Conservation (phyloP, 2,888 invertebrate genomes). For the Cryptus viduatorius region DNA sequence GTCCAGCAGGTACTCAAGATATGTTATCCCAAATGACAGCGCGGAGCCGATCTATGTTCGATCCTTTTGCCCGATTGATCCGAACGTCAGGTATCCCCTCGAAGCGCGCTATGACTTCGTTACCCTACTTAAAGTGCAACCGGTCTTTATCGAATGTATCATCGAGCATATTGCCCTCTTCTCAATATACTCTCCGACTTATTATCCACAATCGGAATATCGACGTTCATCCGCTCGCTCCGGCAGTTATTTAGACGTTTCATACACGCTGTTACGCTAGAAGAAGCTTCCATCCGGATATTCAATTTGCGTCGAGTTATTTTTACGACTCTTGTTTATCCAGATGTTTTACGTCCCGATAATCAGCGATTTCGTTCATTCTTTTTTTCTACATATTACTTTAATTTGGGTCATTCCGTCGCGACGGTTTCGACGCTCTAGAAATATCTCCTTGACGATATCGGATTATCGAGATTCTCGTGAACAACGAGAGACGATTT, state of each 20-base stretch:
- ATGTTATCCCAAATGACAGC: slow-evolving; percentile 25
- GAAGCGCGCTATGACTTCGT: not conserved
- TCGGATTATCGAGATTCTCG: not conserved
- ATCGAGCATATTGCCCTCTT: not conserved
- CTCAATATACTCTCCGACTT: not conserved
- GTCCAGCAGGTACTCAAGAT: slow-evolving; percentile 26
- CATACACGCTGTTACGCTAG: not conserved
- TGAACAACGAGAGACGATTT: not conserved
- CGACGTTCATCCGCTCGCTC: not conserved
- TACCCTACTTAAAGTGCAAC: not conserved
- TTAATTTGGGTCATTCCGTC: not conserved
- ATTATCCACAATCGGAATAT: not conserved
- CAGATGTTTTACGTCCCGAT: not conserved
- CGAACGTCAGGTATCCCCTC: not conserved
- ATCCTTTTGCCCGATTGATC: not conserved
- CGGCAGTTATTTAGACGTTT: not conserved
- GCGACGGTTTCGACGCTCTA: not conserved
- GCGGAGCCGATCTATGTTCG: not conserved
- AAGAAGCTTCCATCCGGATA: not conserved
- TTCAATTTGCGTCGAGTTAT: not conserved
- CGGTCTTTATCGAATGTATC: not conserved
- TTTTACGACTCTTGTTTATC: not conserved
- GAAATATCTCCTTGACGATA: not conserved
- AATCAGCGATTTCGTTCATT: not conserved
- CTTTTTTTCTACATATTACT: not conserved